Percentiles rank a stretch among this genome's conserved stretches.
phyloP scores from a whole-genome alignment of 2,113 vertebrate species.

The Microcebus griseorufus region DNA sequence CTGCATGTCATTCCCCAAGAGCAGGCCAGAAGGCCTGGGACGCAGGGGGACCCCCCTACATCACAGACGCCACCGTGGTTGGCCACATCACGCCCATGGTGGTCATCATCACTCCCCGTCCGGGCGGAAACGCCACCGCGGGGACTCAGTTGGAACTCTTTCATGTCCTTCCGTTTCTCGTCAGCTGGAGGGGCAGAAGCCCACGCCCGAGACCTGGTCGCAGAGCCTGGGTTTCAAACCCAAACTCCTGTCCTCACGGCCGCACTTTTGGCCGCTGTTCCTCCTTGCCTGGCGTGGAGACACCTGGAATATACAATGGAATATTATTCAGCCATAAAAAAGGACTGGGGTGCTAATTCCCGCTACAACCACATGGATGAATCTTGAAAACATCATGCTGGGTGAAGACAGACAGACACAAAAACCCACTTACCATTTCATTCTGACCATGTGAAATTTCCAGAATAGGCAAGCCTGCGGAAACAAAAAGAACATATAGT shows the following conservation, averaged over 20 bases:
- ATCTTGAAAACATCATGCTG: background rate
- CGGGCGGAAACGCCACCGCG: background rate
- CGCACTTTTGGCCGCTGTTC: constrained; percentile 41
- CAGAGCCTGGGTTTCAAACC: constrained; percentile 35
- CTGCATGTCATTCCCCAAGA: background rate
- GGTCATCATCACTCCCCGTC: background rate
- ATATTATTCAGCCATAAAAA: background rate
- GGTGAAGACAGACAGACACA: background rate
- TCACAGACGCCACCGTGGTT: background rate
- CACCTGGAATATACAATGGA: constrained; percentile 35
- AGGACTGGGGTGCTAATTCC: background rate
- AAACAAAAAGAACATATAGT: background rate
- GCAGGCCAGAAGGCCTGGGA: background rate
- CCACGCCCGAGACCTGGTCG: constrained; percentile 36
- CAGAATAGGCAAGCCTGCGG: background rate
- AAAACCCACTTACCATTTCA: background rate
- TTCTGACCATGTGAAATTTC: background rate
- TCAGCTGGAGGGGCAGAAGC: background rate
- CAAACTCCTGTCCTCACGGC: constrained; percentile 52
- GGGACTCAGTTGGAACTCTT: background rate
- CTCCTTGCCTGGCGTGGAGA: constrained; percentile 10
- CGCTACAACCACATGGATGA: background rate
- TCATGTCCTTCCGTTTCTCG: background rate
- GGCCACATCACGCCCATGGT: background rate
- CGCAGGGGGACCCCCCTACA: background rate